Conservation (phyloP, 1,140 invertebrate genomes). For the Tigriopus japonicus region DNA sequence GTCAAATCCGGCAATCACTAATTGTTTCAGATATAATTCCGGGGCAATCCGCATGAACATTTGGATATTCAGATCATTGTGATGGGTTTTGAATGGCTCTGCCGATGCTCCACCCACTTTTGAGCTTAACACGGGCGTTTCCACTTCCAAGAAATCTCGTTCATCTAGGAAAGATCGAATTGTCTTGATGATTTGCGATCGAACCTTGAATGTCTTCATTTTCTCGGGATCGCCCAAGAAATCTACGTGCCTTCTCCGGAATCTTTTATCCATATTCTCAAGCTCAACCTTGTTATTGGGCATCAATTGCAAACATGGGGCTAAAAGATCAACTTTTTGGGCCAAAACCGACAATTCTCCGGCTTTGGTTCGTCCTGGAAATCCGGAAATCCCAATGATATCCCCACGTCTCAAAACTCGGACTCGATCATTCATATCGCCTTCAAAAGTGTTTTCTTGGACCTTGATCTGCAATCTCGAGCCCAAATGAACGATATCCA, state of each 20-base stretch:
- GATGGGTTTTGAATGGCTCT: slow-evolving; percentile 10
- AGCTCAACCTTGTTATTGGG: slow-evolving; percentile 30
- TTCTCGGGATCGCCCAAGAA: neutral
- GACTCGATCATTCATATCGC: neutral
- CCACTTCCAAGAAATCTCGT: slow-evolving; percentile 15
- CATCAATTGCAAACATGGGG: slow-evolving; percentile 93
- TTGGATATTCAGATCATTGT: slow-evolving; percentile 8
- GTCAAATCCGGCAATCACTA: slow-evolving; percentile 16
- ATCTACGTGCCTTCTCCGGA: neutral
- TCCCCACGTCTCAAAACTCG: slow-evolving; percentile 60
- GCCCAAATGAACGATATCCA: no score
- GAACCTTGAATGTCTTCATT: neutral
- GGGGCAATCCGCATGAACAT: slow-evolving; percentile 17
- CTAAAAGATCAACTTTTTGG: slow-evolving; percentile 57
- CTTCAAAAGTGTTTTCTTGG: no score
- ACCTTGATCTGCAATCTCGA: no score
- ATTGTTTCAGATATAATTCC: slow-evolving; percentile 15
- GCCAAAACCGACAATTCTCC: slow-evolving; percentile 93
- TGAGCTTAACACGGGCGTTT: slow-evolving; percentile 14
- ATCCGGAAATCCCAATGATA: slow-evolving; percentile 66
- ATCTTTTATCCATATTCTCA: neutral
- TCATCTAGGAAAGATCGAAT: slow-evolving; percentile 7
- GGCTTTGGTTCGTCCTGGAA: slow-evolving; percentile 85
- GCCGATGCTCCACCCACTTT: slow-evolving; percentile 14
- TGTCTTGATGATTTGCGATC: slow-evolving; percentile 7